These are phyloP conservation scores for Sus cebifrons DNA, from an alignment of 2,797 vertebrate genomes.

Conservation along the genomic window DNA sequence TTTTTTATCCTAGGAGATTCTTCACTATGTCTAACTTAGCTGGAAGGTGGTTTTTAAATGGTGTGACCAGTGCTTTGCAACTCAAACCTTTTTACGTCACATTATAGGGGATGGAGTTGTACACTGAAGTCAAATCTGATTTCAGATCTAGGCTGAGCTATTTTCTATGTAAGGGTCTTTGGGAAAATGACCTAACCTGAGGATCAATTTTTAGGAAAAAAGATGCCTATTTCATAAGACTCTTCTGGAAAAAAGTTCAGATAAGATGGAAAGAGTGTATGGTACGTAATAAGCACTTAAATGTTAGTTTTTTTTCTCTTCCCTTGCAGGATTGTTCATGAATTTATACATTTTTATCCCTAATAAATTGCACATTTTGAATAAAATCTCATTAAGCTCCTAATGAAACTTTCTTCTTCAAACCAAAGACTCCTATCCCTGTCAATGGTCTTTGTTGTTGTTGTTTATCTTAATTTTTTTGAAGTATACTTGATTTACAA, in stretches of 20 bases:
- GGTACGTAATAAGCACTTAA: not conserved
- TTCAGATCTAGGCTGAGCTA: not conserved
- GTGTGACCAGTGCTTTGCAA: not conserved
- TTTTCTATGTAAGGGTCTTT: not conserved
- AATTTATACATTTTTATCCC: not conserved
- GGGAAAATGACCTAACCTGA: slow-evolving; percentile 40
- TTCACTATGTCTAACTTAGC: not conserved
- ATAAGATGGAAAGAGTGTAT: not conserved
- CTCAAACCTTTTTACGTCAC: slow-evolving; percentile 28
- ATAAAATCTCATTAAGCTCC: slow-evolving; percentile 14
- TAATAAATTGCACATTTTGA: not conserved
- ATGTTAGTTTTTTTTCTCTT: not conserved
- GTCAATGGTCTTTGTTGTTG: too few relatives aligned
- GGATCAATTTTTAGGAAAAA: slow-evolving; percentile 28
- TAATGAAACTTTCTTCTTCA: not conserved
- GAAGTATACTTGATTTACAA: too few relatives aligned
- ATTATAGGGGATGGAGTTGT: not conserved
- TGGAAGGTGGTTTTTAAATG: slow-evolving; percentile 4
- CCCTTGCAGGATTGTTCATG: not conserved
- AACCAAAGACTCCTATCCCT: not conserved
- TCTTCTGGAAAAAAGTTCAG: slow-evolving; percentile 62
- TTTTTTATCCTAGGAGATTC: not conserved
- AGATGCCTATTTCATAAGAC: not conserved
- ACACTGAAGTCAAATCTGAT: not conserved
- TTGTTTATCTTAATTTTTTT: too few relatives aligned